Conservation (phyloP, 1,140 invertebrate genomes). For the Drepana arcuata region DNA sequence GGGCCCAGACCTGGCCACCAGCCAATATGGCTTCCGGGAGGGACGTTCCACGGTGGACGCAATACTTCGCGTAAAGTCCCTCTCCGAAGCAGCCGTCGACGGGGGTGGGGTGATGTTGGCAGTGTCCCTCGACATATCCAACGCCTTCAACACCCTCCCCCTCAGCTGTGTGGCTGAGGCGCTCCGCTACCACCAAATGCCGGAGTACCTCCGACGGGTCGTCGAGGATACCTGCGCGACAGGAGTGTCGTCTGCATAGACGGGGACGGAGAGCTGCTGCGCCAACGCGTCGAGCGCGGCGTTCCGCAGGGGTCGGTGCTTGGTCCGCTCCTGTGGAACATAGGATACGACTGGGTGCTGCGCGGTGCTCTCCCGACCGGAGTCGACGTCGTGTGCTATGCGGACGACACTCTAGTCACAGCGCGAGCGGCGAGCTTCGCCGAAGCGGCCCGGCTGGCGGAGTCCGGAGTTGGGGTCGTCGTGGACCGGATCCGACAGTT, state of each 20-base stretch:
- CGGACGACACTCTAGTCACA: too few relatives aligned
- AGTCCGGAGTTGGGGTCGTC: not conserved
- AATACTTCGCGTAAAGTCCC: not conserved
- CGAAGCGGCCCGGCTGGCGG: too few relatives aligned
- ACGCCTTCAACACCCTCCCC: slow-evolving; percentile 10
- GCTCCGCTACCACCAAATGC: slow-evolving; percentile 6
- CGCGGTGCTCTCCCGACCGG: too few relatives aligned
- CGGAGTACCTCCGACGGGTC: slow-evolving; percentile 4
- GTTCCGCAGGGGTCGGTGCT: too few relatives aligned
- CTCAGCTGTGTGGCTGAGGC: slow-evolving; percentile 4
- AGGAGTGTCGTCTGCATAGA: too few relatives aligned
- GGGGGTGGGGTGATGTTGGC: slow-evolving; percentile 2
- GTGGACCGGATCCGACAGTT: not conserved
- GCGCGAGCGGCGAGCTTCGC: too few relatives aligned
- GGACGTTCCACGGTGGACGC: not conserved
- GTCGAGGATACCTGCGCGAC: slow-evolving; percentile 3
- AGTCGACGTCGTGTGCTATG: too few relatives aligned
- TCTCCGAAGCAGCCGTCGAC: not conserved
- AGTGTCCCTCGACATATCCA: slow-evolving; percentile 2
- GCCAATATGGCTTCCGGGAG: slow-evolving; percentile 12
- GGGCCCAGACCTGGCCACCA: slow-evolving; percentile 10
- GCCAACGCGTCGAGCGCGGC: too few relatives aligned
- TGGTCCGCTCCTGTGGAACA: too few relatives aligned
- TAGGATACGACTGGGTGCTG: too few relatives aligned
- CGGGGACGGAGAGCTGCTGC: too few relatives aligned